Evolutionary conservation across 2,113 vertebrate species (phyloP).

Genomic region (Campylomormyrus numenius): DNA sequence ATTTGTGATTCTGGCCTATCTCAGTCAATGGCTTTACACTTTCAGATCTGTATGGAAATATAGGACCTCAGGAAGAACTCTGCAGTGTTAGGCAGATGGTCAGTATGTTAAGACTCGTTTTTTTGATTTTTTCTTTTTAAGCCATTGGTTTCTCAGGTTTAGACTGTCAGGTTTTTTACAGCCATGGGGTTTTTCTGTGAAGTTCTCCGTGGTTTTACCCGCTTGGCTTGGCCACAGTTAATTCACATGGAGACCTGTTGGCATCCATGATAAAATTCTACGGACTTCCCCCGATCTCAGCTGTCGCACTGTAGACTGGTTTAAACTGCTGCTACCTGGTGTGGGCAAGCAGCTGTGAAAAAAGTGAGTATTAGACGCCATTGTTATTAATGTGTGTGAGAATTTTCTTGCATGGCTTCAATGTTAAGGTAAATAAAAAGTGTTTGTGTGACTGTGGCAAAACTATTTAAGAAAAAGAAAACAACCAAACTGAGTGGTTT

Average conservation of each 20-base stretch:
- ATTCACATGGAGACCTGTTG: slow-evolving; percentile 8
- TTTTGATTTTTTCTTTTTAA: not conserved
- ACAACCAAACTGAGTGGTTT: not conserved
- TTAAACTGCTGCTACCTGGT: not conserved
- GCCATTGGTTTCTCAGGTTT: not conserved
- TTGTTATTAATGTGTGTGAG: not conserved
- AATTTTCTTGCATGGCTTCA: not conserved
- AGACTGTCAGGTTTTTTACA: not conserved
- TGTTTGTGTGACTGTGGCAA: not conserved
- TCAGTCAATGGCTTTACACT: not conserved
- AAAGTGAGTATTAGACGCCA: no score
- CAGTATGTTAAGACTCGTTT: not conserved
- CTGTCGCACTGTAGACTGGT: not conserved
- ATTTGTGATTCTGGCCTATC: not conserved
- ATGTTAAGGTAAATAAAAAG: not conserved
- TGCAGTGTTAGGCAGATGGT: not conserved
- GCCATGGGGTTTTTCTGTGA: not conserved
- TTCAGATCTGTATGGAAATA: not conserved
- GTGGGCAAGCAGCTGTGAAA: not conserved
- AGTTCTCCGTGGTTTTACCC: not conserved
- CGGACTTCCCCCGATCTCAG: not conserved
- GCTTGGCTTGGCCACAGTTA: not conserved
- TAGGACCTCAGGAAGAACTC: not conserved
- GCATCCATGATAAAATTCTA: not conserved
- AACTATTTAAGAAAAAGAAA: not conserved